phyloP scores from a whole-genome alignment of 2,888 invertebrate genomes.

The Pegoplata infirma region DNA sequence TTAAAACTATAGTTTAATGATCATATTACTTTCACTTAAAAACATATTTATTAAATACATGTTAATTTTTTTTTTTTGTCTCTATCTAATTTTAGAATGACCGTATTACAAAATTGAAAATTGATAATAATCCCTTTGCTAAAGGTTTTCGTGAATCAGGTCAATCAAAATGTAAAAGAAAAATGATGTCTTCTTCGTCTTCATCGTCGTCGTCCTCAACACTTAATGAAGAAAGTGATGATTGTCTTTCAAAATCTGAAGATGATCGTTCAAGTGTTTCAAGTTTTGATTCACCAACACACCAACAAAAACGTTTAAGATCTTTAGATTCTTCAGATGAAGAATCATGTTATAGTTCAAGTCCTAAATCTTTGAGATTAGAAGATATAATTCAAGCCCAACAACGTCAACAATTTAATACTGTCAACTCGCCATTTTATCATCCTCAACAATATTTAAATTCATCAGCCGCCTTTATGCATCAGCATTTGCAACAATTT shows the following conservation, averaged over 20 bases:
- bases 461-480: conserved; percentile 66
- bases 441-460: conserved; percentile 64
- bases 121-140: conserved; percentile 95
- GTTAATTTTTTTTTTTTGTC: conserved; percentile 10
- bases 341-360: conserved; percentile 65
- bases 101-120: conserved; percentile 92
- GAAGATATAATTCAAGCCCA: conserved; percentile 40
- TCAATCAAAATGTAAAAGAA: conserved; percentile 85
- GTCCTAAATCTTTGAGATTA: conserved; percentile 31
- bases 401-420: conserved; percentile 56
- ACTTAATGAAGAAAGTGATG: conserved; percentile 53
- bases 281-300: conserved; percentile 67
- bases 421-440: conserved; percentile 63
- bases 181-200: conserved; percentile 77
- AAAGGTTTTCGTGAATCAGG: conserved; percentile 95
- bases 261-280: conserved; percentile 73
- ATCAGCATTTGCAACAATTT: conserved; percentile 61
- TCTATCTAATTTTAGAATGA: conserved; percentile 83
- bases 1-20: conserved; percentile 26
- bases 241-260: conserved; percentile 63
- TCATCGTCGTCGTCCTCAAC: conserved; percentile 54
- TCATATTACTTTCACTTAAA: conserved; percentile 49
- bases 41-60: conserved; percentile 24
- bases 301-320: conserved; percentile 72
- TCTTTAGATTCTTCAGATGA: conserved; percentile 72